Evolutionary conservation across 2,113 vertebrate genomes (phyloP), one percentile per base, ranked within the genome.

Genomic region (Gobio gobio): DNA sequence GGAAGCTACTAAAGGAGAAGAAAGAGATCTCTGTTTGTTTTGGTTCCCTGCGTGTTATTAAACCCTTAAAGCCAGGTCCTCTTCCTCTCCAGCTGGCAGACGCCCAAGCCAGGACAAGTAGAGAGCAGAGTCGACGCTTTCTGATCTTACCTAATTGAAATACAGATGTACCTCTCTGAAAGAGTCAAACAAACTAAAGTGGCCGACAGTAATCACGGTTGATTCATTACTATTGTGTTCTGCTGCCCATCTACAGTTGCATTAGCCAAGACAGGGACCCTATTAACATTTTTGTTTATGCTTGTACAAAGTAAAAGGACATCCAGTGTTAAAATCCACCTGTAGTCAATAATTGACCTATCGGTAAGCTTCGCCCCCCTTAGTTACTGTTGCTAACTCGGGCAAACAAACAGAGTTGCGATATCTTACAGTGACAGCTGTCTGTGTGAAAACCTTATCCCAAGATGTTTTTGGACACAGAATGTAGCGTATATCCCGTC

Each of bases 91-190:
- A 61, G 78, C 78, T 86, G 81, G 84, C 81, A 79, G 81, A 49
- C 9, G 5, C 59, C 81, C 76, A 83, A 74, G 59, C 12, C 49
- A 14, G 45, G 26, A 24, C 74, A 54, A 36, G 36, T 79, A 56
- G 64, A 68, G 64, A 70, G 66, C 61, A n/a, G 36, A 56, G 33
- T 83, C 81, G 47, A 78, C 22, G 36, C 76, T 84, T 84, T 70
- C 75, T 86, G 79, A 88, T 78, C 70, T 59, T 47, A 16, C 58
- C 76, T 88, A 86, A 88, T 86, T 88, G 76, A 82, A 84, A 86
- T 78, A 84, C 43, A 47, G 76, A 86, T 86, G 22, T 70, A 66
- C 85, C 74, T 64, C 22, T 68, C 26, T 49, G 54, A 40, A 70
- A 56, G 72, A 79, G 45, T 74, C 58, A 79, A 45, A 66, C 80